Evolutionary conservation across 2,113 vertebrate genomes (phyloP).

Genomic region (Tympanuchus pallidicinctus): DNA sequence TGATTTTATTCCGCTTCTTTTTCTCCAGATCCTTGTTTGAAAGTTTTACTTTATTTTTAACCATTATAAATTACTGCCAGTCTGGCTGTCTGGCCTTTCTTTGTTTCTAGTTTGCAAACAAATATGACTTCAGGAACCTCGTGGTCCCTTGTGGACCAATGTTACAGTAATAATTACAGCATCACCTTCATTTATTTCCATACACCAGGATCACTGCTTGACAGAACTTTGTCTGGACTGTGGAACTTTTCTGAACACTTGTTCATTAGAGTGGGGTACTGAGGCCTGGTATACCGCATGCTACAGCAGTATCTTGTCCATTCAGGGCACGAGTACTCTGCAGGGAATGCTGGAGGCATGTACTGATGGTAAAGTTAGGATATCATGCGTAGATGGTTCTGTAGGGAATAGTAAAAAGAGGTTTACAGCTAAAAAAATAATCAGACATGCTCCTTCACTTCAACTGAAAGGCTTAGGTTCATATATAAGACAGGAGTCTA

Average conservation of each 20-base stretch:
- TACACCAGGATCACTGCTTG: rapidly evolving
- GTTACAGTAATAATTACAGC: neutral
- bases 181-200: neutral
- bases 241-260: rapidly evolving
- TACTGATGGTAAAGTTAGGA: no score
- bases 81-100: neutral
- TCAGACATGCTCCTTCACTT: rapidly evolving
- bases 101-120: neutral
- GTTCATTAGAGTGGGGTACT: rapidly evolving
- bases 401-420: neutral
- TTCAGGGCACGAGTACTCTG: neutral
- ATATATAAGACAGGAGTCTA: neutral
- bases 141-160: rapidly evolving
- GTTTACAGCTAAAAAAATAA: neutral
- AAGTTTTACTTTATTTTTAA: neutral
- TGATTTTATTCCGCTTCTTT: neutral
- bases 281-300: neutral
- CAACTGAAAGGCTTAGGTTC: neutral
- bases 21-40: neutral
- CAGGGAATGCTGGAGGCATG: rapidly evolving
- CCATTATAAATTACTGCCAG: neutral
- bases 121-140: neutral
- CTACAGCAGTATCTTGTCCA: rapidly evolving
- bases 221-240: neutral
- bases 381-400: rapidly evolving